A percentile compares a stretch with the other conserved stretches of the same genome.
Conservation (phyloP, 2,797 vertebrate genomes). For the Danio tinwini region DNA sequence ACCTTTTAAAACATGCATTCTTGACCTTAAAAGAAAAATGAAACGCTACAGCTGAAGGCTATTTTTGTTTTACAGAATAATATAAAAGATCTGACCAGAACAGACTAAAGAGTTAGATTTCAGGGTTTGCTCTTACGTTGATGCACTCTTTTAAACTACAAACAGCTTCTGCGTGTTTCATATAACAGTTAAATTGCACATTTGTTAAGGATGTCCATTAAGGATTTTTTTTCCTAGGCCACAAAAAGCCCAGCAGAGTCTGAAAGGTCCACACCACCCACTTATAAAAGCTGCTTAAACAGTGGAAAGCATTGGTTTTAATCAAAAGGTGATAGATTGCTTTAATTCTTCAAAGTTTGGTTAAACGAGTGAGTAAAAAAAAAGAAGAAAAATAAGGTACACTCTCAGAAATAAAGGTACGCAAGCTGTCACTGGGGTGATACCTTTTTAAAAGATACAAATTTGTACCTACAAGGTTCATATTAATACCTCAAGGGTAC, state of each 20-base stretch:
- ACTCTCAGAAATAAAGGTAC: too few species aligned
- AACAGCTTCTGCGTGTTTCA: slow-evolving; percentile 14
- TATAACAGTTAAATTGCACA: not conserved
- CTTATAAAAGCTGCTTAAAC: slow-evolving; percentile 2
- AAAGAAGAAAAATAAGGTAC: not conserved
- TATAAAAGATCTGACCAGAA: slow-evolving; percentile 6
- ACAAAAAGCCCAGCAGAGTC: not conserved
- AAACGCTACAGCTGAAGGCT: slow-evolving; percentile 32
- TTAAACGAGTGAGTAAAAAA: slow-evolving; percentile 9
- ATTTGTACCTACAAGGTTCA: too few species aligned
- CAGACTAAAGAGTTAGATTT: slow-evolving; percentile 26
- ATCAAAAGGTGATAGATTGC: not conserved
- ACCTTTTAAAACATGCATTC: slow-evolving; percentile 41
- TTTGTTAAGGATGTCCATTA: slow-evolving; percentile 22
- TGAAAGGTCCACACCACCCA: slow-evolving; percentile 15
- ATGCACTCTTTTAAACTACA: slow-evolving; percentile 5
- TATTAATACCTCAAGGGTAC: too few species aligned
- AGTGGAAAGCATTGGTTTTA: slow-evolving; percentile 4
- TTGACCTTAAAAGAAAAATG: slow-evolving; percentile 48
- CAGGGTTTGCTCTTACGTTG: slow-evolving; percentile 37
- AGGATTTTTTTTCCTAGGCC: not conserved
- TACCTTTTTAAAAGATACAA: too few species aligned
- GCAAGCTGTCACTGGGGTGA: too few species aligned
- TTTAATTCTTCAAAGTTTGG: slow-evolving; percentile 15
- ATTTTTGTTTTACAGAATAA: slow-evolving; percentile 29